Conservation (phyloP, 30 jellyfish, hydroid and myxozoan species). For the Cassiopea andromeda region DNA sequence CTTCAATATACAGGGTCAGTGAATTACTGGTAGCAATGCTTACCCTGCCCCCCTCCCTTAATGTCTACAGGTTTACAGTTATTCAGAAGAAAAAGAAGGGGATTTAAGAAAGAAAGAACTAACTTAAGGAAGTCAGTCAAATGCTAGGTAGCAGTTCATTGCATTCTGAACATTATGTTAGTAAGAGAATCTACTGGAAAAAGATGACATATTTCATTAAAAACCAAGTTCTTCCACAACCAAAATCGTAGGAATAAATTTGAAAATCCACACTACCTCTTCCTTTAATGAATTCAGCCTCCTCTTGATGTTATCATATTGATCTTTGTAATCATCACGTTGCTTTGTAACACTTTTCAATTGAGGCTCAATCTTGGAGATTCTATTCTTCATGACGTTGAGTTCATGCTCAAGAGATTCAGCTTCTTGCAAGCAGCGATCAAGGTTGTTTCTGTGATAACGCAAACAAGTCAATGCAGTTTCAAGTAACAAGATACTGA, state of each 20-base stretch:
- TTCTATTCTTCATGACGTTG: conserved; percentile 78
- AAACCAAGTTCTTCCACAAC: not conserved
- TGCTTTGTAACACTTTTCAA: conserved; percentile 87
- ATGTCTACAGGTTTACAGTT: too few species aligned
- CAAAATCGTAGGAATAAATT: not conserved
- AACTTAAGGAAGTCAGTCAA: not conserved
- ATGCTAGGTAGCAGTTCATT: not conserved
- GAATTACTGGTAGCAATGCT: too few species aligned
- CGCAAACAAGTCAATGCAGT: not conserved
- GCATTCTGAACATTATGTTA: not conserved
- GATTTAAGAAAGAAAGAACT: too few species aligned
- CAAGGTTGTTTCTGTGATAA: conserved; percentile 74
- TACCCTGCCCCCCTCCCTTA: too few species aligned
- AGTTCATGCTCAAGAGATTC: conserved; percentile 90
- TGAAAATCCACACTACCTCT: conserved; percentile 11
- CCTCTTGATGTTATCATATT: conserved; percentile 79
- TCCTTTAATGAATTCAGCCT: conserved; percentile 72
- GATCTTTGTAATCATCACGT: conserved; percentile 94
- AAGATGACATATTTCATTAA: not conserved
- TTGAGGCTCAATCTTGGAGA: conserved; percentile 90
- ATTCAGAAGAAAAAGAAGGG: too few species aligned
- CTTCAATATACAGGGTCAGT: too few species aligned
- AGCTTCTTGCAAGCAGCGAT: conserved; percentile 92
- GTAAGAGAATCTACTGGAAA: not conserved
- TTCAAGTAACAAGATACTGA: not conserved